Conservation (phyloP, 1,140 invertebrate species). For the Papilio helenus region DNA sequence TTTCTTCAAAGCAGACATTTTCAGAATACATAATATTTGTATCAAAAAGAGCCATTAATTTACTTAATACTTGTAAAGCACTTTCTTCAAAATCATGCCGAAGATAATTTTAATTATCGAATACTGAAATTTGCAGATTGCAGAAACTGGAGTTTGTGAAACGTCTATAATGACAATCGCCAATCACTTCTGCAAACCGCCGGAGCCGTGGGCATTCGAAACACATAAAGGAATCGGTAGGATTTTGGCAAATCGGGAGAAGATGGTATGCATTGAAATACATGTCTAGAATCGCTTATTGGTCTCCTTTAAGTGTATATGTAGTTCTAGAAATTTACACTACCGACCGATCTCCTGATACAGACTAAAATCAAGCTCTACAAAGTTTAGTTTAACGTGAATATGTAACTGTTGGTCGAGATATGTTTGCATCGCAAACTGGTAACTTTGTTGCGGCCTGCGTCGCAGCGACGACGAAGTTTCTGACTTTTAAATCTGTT, state of each 20-base stretch:
- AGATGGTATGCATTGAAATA: slow-evolving; percentile 83
- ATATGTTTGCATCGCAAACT: slow-evolving; percentile 26
- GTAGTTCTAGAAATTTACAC: too few species aligned
- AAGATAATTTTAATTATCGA: too few species aligned
- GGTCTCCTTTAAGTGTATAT: too few species aligned
- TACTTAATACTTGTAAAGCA: too few species aligned
- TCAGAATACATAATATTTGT: too few species aligned
- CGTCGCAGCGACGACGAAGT: slow-evolving; percentile 10
- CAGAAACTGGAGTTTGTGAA: slow-evolving; percentile 87
- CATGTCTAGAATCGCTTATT: too few species aligned
- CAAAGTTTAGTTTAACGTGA: not conserved
- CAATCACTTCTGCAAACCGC: slow-evolving; percentile 86
- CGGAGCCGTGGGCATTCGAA: slow-evolving; percentile 85
- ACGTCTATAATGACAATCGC: slow-evolving; percentile 87
- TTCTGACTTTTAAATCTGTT: slow-evolving; percentile 26
- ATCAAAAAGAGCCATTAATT: too few species aligned
- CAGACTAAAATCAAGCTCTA: not conserved
- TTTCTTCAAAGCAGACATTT: too few species aligned
- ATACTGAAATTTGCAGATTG: slow-evolving; percentile 58
- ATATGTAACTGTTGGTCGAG: slow-evolving; percentile 8
- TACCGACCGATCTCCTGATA: too few species aligned
- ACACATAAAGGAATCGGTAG: slow-evolving; percentile 86
- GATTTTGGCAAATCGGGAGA: slow-evolving; percentile 85
- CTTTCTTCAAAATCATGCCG: too few species aligned
- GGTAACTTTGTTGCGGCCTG: slow-evolving; percentile 22